Evolutionary conservation across 2,113 vertebrate species (phyloP), one percentile per base, ranked within the genome.

Genomic region (Megaceryle torquata): DNA sequence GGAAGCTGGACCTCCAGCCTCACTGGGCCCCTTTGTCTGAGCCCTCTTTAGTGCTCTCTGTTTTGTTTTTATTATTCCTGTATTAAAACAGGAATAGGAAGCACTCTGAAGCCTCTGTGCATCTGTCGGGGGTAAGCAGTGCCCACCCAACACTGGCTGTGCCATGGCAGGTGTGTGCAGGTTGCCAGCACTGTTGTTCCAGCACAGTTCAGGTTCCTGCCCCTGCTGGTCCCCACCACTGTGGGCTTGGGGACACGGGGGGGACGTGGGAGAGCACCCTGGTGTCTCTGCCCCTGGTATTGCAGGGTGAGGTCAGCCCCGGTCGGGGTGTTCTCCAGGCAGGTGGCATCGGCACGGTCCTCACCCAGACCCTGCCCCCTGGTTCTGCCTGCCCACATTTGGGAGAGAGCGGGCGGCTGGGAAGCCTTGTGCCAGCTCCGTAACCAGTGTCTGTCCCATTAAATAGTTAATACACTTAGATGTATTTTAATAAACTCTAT

Each of bases 401-500:
- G 0, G 20, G 31, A 35, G 13, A 50, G 56, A 17, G 17, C 11
- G 18, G 6, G 15, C 1, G 11, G 5, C 35, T 24, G 22, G 39
- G 56, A 70, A 72, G 31, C 26, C 81, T 71, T 67, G 68, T 33
- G 31, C 77, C 80, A 46, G 6, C 39, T 16, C 65, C 1, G 0
- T 22, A 57, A 41, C 84, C 64, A 9, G 3, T 25, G 12, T 33
- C 84, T 68, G 5, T 44, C 61, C 87, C 35, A 79, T 88, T 93
- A 86, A 94, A 89, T 43, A 91, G 93, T 88, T 96, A 96, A 92
- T 71, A 69, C 59, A 31, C 15, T 92, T 88, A 69, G 93, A 90
- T 86, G 71, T 75, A 81, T 94, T 94, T 94, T 92, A 92, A 96
- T 96, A 97, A 94, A 95, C 95, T 89, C 92, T 8, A 31, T 87